A percentile compares a stretch with the other conserved stretches of the same genome.
These are phyloP conservation scores for Oenanthe oenanthe DNA, from an alignment of 2,113 vertebrate genomes.

Conservation along the genomic window DNA sequence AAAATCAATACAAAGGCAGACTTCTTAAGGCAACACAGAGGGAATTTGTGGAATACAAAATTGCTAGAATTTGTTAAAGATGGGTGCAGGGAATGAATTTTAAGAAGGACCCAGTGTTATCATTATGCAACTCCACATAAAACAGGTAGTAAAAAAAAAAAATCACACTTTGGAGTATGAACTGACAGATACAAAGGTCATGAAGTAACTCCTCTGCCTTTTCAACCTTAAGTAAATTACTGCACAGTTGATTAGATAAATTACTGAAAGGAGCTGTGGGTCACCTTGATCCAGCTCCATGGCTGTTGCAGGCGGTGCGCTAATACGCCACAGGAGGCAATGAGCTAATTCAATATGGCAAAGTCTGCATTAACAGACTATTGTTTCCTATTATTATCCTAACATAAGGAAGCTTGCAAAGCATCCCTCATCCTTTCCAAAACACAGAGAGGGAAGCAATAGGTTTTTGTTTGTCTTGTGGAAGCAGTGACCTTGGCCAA, in stretches of 20 bases:
- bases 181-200: constrained; percentile 41
- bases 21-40: constrained; percentile 51
- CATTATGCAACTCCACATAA: neutral
- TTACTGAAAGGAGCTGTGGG: constrained; percentile 5
- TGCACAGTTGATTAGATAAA: constrained; percentile 29
- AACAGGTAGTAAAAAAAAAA: neutral
- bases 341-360: neutral
- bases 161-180: neutral
- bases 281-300: constrained; percentile 23
- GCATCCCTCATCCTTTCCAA: neutral
- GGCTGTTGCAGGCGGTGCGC: accelerated
- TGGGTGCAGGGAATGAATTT: neutral
- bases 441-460: neutral
- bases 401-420: neutral
- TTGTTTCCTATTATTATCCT: neutral
- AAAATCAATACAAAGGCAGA: constrained; percentile 60
- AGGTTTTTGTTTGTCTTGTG: neutral
- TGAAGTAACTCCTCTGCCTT: constrained; percentile 31
- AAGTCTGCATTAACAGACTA: neutral
- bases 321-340: neutral
- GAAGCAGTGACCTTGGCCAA: neutral
- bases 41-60: neutral
- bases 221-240: constrained; percentile 41
- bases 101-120: neutral
- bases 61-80: constrained; percentile 20